Conservation (phyloP, 2,888 invertebrate genomes). For the Tridacna crocea region DNA sequence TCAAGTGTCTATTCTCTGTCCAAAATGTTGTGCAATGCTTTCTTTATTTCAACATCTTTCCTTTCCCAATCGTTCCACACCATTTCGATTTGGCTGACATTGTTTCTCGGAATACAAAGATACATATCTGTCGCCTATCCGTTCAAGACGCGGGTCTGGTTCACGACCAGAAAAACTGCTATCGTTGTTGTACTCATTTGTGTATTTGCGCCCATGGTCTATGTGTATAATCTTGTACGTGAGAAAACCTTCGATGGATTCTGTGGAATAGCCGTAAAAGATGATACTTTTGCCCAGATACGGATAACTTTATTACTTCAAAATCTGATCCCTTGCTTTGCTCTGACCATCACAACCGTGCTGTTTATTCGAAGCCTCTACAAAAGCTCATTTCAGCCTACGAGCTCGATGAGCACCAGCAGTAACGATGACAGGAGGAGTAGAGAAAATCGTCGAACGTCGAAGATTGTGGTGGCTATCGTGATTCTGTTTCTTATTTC, state of each 20-base stretch:
- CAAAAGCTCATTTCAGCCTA: background rate
- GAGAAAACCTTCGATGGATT: slow-evolving; percentile 26
- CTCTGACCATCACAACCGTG: slow-evolving; percentile 42
- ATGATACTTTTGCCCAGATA: slow-evolving; percentile 11
- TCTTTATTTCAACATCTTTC: slow-evolving; percentile 29
- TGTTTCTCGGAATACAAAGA: slow-evolving; percentile 52
- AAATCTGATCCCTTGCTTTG: slow-evolving; percentile 44
- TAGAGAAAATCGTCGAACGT: slow-evolving; percentile 39
- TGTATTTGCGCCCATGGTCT: slow-evolving; percentile 26
- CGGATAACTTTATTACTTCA: slow-evolving; percentile 21
- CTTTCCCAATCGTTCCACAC: slow-evolving; percentile 52
- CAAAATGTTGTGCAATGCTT: slow-evolving; percentile 19
- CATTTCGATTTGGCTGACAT: slow-evolving; percentile 60
- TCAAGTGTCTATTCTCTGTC: too few relatives aligned
- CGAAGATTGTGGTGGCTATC: slow-evolving; percentile 48
- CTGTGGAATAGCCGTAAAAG: slow-evolving; percentile 20
- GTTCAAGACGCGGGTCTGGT: slow-evolving; percentile 24
- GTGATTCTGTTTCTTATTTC: slow-evolving; percentile 53
- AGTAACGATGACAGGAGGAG: too few relatives aligned
- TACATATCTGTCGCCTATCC: slow-evolving; percentile 51
- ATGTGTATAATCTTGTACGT: slow-evolving; percentile 31
- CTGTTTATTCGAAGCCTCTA: slow-evolving; percentile 34
- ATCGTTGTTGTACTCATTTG: slow-evolving; percentile 20
- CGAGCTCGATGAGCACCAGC: background rate
- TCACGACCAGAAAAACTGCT: slow-evolving; percentile 9